Conservation (phyloP, 2,797 vertebrate species). For the Microcaecilia unicolor region DNA sequence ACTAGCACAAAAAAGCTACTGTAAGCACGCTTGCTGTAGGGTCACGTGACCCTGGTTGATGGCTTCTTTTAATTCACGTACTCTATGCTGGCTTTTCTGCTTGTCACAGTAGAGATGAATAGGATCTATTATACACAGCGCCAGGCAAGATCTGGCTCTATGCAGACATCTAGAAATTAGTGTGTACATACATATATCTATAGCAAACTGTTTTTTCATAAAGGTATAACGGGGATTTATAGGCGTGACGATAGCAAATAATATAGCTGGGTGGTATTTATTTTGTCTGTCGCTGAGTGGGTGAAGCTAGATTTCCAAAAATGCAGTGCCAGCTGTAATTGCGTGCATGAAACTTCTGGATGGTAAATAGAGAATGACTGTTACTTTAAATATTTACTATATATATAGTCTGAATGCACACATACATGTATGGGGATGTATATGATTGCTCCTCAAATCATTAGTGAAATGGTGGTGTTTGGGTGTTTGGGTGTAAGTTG, state of each 20-base stretch:
- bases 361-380: background rate
- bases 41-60: slow-evolving; percentile 44
- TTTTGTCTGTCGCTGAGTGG: background rate
- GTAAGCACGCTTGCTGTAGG: slow-evolving; percentile 8
- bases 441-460: background rate
- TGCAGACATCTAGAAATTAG: slow-evolving; percentile 34
- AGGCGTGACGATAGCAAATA: background rate
- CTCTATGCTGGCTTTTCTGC: slow-evolving; percentile 66
- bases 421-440: background rate
- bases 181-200: slow-evolving; percentile 19
- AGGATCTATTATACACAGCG: slow-evolving; percentile 36
- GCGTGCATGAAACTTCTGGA: background rate
- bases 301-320: background rate
- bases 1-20: background rate
- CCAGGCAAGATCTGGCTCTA: slow-evolving; percentile 35
- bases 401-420: slow-evolving; percentile 2
- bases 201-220: slow-evolving; percentile 18
- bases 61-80: slow-evolving; percentile 57
- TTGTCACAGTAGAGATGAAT: slow-evolving; percentile 60
- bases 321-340: background rate
- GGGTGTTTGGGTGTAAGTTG: slow-evolving; percentile 18
- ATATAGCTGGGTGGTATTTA: background rate
- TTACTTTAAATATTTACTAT: background rate
- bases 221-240: slow-evolving; percentile 7
- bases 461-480: too few relatives aligned